These are phyloP conservation scores for Pelobates cultripes DNA, from an alignment of 2,797 vertebrate genomes.

Conservation along the genomic window DNA sequence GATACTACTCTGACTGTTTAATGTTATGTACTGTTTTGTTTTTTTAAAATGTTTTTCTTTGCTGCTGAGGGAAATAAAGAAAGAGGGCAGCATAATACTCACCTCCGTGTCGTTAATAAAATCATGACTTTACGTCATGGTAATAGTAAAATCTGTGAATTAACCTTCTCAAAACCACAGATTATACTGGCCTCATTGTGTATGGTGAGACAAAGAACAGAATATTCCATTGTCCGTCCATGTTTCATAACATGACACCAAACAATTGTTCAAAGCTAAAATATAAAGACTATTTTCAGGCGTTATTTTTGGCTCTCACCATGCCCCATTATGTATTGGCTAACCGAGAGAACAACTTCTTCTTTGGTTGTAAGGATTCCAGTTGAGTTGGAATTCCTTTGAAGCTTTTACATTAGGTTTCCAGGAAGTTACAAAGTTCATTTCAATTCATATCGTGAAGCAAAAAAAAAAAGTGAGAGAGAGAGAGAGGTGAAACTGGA, in stretches of 20 bases:
- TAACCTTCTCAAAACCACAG: constrained; percentile 64
- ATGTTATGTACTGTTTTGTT: no score
- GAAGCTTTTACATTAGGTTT: constrained; percentile 61
- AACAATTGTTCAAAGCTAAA: constrained; percentile 72
- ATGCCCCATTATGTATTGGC: constrained; percentile 62
- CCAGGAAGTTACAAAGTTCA: constrained; percentile 64
- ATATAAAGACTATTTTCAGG: constrained; percentile 61
- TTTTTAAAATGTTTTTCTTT: no score
- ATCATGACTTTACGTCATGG: no score
- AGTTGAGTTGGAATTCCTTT: constrained; percentile 67
- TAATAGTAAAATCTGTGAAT: no score
- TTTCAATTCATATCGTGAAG: constrained; percentile 42
- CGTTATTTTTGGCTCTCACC: constrained; percentile 67
- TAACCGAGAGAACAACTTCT: constrained; percentile 66
- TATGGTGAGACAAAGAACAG: constrained; percentile 66
- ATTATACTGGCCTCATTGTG: constrained; percentile 55
- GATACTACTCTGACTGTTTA: no score
- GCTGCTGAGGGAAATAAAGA: no score
- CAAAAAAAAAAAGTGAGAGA: constrained; percentile 13
- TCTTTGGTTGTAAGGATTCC: constrained; percentile 67
- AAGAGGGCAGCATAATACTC: no score
- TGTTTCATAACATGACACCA: constrained; percentile 61
- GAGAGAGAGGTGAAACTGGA: not conserved
- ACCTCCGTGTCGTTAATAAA: no score
- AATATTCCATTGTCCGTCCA: constrained; percentile 68